These are phyloP conservation scores for Trochalopteron elliotii DNA, from an alignment of 2,113 vertebrate species.

Conservation along the genomic window DNA sequence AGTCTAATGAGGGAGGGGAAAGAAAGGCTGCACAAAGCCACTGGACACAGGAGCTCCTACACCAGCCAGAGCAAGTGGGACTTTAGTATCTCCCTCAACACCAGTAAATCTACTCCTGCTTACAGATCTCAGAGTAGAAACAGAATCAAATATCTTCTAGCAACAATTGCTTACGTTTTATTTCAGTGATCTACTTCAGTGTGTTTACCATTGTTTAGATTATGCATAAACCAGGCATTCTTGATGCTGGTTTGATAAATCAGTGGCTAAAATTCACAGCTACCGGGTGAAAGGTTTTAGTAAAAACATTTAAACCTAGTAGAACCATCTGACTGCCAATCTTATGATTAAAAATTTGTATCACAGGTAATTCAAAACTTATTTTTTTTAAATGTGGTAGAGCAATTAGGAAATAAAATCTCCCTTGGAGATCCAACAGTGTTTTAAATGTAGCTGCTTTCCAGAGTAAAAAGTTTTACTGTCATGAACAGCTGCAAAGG, in stretches of 20 bases:
- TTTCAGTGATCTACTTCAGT: neutral
- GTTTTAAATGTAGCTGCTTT: neutral
- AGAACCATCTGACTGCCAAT: neutral
- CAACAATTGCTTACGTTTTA: neutral
- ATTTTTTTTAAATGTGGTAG: neutral
- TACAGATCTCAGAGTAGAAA: neutral
- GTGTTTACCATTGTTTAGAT: neutral
- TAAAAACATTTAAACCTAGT: neutral
- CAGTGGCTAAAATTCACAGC: neutral
- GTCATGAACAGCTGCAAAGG: neutral
- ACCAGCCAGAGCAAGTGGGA: neutral
- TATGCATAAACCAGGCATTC: neutral
- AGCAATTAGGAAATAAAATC: conserved; percentile 40
- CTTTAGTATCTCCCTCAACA: neutral
- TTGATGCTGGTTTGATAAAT: neutral
- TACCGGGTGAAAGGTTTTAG: neutral
- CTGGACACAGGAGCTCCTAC: neutral
- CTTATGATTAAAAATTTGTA: neutral
- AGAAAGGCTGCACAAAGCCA: neutral
- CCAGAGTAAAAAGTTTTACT: neutral
- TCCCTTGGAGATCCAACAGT: neutral
- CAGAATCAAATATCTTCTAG: neutral
- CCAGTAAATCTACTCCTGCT: neutral
- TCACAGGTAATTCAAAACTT: conserved; percentile 3
- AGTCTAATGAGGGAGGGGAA: rapidly evolving